Evolutionary conservation across 2,888 invertebrate genomes (phyloP), one percentile per base, ranked within the genome.

Genomic region (Geophilus truncorum): DNA sequence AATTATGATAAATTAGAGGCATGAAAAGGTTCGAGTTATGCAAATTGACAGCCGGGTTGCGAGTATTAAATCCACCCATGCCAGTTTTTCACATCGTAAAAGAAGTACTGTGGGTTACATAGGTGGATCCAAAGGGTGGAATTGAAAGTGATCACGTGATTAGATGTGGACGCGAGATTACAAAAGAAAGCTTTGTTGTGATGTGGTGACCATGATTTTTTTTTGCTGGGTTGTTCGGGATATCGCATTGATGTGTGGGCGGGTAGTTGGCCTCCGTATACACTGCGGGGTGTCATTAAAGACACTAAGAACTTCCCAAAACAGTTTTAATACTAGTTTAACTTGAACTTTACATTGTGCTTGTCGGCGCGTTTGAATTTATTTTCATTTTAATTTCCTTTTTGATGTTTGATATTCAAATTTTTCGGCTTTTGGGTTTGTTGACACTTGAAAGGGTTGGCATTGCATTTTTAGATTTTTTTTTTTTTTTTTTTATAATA

Each of bases 201-300:
- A 28, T 70, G 70, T 28, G 28, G 25, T 70, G 70, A 15, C 70
- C 23, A 28, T 70, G 70, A 70, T 70, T 70, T 70, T 70, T 70
- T 70, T 70, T 70, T 1, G n/a, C n/a, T 25, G 9, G 23, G 10
- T 21, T 7, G 12, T 25, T 70, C 28, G 25, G 70, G 70, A 70
- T 70, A 70, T 70, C 70, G 15, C 28, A 23, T 70, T 23, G 28
- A 25, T 70, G 28, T 28, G 70, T 70, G 70, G 70, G 70, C 28
- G 70, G 9, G 70, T 70, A 70, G 70, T 70, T 70, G 70, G 70
- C 70, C 70, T 70, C 70, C 70, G 70, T 70, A 70, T 70, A 3
- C 70, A 70, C 70, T 70, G 70, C 70, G 70, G 70, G 70, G 70
- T 28, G 70, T 70, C 70, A 70, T 70, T 70, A 70, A n/a, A 70